Percentiles rank a stretch among this genome's conserved stretches.
Conservation (phyloP, 2,797 vertebrate genomes). For the Scolopax rusticola region DNA sequence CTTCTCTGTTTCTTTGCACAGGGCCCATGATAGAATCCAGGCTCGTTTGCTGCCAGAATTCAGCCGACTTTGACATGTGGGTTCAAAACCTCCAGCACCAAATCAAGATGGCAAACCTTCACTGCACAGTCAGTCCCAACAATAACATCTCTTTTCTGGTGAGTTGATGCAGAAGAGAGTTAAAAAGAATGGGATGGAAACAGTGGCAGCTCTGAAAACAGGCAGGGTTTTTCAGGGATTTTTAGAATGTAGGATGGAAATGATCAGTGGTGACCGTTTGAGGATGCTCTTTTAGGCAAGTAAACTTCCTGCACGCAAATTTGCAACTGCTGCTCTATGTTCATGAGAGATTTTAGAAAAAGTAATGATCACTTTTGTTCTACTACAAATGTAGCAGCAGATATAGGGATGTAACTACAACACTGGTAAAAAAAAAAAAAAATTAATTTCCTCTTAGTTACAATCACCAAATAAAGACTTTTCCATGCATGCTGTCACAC, state of each 20-base stretch:
- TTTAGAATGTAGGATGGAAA: neutral
- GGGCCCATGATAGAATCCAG: constrained; percentile 85
- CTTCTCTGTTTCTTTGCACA: constrained; percentile 19
- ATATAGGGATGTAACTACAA: neutral
- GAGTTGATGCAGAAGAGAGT: neutral
- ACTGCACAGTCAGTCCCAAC: neutral
- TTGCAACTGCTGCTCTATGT: neutral
- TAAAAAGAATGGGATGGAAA: neutral
- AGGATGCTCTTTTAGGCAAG: neutral
- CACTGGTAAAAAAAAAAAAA: neutral
- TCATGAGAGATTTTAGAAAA: neutral
- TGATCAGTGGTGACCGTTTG: no score
- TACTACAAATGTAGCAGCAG: neutral
- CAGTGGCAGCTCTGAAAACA: neutral
- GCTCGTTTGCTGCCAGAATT: constrained; percentile 78
- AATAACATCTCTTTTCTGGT: constrained; percentile 29
- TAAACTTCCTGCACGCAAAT: neutral
- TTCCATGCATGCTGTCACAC: neutral
- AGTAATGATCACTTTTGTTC: neutral
- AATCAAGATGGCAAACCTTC: constrained; percentile 68
- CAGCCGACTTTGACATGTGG: constrained; percentile 79
- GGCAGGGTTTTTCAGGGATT: neutral
- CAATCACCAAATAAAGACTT: neutral
- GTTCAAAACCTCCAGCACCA: constrained; percentile 79
- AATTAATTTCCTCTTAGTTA: neutral